phyloP scores from a whole-genome alignment of 2,113 vertebrate genomes.

The Neogale vison region DNA sequence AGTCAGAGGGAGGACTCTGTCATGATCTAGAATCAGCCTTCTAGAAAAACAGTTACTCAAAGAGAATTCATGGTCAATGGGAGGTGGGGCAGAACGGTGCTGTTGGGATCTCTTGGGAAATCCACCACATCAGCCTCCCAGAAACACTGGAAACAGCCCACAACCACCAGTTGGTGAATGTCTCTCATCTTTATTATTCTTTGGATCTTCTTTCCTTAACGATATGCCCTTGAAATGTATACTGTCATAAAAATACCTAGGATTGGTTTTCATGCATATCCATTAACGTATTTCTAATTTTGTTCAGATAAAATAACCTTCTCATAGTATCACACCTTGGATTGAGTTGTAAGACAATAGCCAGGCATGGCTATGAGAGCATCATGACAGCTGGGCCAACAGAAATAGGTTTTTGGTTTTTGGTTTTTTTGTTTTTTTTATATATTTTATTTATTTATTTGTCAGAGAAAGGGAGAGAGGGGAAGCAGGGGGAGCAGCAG shows the following conservation, averaged over 20 bases:
- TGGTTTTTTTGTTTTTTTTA: not conserved
- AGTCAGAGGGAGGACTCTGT: not conserved
- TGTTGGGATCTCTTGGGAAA: not conserved
- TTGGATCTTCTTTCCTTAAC: not conserved
- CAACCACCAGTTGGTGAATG: not conserved
- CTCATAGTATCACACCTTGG: not conserved
- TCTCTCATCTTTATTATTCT: not conserved
- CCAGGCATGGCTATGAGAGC: not conserved
- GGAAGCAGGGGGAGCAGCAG: not conserved
- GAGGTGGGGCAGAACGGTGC: too few species aligned
- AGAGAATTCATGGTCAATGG: not conserved
- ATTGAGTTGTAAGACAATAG: conserved; percentile 8
- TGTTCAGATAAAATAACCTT: conserved; percentile 24
- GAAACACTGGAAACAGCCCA: not conserved
- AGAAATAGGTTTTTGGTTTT: not conserved
- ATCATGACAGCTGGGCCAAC: not conserved
- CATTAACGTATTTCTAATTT: conserved; percentile 7
- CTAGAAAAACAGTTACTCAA: not conserved
- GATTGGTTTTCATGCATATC: conserved; percentile 36
- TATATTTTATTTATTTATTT: not conserved
- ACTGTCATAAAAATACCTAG: conserved; percentile 27
- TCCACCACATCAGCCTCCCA: not conserved
- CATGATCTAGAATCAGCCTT: not conserved
- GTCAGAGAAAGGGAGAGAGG: not conserved
- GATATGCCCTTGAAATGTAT: conserved; percentile 18